Evolutionary conservation across 2,888 invertebrate genomes (phyloP).

Genomic region (Drosophila tanythrix): DNA sequence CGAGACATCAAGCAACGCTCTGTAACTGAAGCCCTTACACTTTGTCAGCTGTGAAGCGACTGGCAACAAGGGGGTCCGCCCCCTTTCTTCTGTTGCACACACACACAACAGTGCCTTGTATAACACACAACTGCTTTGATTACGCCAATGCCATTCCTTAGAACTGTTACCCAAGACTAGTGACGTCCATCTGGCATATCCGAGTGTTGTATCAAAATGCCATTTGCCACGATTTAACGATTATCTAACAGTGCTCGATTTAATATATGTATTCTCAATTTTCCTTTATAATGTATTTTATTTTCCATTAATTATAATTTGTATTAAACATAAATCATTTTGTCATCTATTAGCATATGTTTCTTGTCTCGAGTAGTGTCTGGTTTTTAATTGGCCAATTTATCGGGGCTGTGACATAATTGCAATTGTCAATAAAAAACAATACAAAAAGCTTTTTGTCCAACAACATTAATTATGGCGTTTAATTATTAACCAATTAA

Average conservation of each 20-base stretch:
- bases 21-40: slow-evolving; percentile 17
- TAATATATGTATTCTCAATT: background rate
- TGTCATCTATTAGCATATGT: background rate
- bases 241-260: background rate
- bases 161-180: background rate
- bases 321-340: background rate
- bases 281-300: background rate
- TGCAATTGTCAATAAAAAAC: background rate
- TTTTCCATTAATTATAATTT: background rate
- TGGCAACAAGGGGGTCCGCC: background rate
- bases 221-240: background rate
- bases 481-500: background rate
- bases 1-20: slow-evolving; percentile 25
- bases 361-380: background rate
- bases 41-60: background rate
- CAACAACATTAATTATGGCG: background rate
- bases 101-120: background rate
- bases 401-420: background rate
- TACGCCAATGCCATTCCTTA: background rate
- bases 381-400: background rate
- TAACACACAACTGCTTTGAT: background rate
- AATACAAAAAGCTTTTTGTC: background rate
- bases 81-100: background rate
- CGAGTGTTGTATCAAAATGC: no score
- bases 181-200: background rate